Conservation (phyloP, 1,140 invertebrate genomes). For the Andricus grossulariae region DNA sequence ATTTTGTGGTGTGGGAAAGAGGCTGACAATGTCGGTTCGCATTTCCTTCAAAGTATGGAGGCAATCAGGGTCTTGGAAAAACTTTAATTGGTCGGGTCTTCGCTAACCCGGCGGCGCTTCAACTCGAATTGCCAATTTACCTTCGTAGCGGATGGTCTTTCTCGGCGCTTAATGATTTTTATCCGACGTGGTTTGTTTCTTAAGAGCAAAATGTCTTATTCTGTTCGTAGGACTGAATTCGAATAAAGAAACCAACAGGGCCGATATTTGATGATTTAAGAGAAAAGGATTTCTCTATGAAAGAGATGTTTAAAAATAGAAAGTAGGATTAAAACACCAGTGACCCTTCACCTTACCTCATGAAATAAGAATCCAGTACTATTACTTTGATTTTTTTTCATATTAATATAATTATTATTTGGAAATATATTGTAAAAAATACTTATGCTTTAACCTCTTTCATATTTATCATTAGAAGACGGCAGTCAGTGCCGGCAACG, state of each 20-base stretch:
- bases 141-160: neutral
- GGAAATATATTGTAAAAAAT: too few relatives aligned
- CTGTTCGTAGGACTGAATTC: neutral
- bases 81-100: conserved; percentile 28
- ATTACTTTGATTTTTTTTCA: too few relatives aligned
- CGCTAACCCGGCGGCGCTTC: conserved; percentile 22
- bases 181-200: conserved; percentile 30
- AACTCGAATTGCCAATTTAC: conserved; percentile 31
- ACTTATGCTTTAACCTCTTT: too few relatives aligned
- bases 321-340: too few relatives aligned
- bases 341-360: too few relatives aligned
- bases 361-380: too few relatives aligned
- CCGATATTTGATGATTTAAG: too few relatives aligned
- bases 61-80: conserved; percentile 30
- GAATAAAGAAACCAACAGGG: neutral
- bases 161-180: conserved; percentile 17
- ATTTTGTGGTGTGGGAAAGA: neutral
- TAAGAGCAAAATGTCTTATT: conserved; percentile 1
- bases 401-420: too few relatives aligned
- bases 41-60: conserved; percentile 24
- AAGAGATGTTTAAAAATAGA: too few relatives aligned
- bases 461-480: too few relatives aligned
- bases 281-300: too few relatives aligned
- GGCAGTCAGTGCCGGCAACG: too few relatives aligned
- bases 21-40: conserved; percentile 12